These are phyloP conservation scores for Phyllostomus discolor DNA, from an alignment of 2,113 vertebrate species.

Conservation along the genomic window DNA sequence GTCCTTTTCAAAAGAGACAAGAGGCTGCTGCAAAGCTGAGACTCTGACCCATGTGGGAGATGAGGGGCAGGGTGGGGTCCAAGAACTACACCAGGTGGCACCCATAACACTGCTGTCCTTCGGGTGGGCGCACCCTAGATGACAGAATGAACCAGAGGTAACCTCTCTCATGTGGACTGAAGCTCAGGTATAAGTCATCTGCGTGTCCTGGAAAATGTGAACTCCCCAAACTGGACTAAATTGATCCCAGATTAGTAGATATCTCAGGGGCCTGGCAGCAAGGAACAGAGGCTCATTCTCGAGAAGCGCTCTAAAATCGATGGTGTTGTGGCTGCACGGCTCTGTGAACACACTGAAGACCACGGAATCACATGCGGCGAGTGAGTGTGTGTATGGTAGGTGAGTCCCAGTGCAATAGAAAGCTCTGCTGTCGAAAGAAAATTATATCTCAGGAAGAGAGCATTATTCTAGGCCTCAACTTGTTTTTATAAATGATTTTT, in stretches of 20 bases:
- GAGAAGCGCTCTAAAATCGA: background rate
- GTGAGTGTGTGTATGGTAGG: background rate
- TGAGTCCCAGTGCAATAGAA: background rate
- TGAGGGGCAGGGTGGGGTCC: background rate
- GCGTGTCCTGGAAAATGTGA: background rate
- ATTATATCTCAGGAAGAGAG: background rate
- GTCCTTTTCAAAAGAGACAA: background rate
- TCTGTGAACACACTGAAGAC: background rate
- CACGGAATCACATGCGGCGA: background rate
- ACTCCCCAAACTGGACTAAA: background rate
- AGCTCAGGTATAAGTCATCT: background rate
- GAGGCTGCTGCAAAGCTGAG: background rate
- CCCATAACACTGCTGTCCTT: background rate
- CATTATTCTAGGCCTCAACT: background rate
- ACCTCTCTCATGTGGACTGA: background rate
- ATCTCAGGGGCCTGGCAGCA: background rate
- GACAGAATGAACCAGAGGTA: background rate
- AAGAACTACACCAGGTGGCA: background rate
- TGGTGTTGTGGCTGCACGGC: background rate
- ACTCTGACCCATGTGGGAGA: background rate
- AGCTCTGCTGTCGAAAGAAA: background rate
- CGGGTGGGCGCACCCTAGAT: background rate
- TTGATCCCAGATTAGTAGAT: background rate
- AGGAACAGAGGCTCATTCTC: background rate
- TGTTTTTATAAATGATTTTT: conserved; percentile 12